phyloP scores from a whole-genome alignment of 2,113 vertebrate genomes.

The Pitta sordida region DNA sequence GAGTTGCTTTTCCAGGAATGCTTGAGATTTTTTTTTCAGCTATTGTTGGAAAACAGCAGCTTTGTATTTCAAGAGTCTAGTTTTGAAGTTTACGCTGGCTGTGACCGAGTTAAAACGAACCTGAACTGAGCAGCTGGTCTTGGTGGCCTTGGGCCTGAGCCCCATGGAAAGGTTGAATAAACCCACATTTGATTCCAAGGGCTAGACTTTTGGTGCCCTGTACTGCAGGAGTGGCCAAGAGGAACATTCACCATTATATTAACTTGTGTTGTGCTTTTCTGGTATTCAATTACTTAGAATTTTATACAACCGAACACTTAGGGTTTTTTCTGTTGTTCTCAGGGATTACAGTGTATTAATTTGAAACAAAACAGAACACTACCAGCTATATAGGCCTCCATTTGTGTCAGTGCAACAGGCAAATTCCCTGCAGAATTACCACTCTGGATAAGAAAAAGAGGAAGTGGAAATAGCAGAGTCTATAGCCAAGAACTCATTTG shows the following conservation, averaged over 20 bases:
- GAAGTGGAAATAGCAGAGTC: background rate
- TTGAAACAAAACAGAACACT: background rate
- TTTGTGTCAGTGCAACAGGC: background rate
- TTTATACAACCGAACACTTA: background rate
- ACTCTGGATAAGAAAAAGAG: background rate
- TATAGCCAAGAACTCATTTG: background rate
- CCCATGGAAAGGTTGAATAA: background rate
- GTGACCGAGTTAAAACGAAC: background rate
- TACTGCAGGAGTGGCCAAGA: background rate
- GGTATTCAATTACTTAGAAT: background rate
- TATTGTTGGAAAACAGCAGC: background rate
- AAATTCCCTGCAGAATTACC: background rate
- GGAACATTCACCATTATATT: background rate
- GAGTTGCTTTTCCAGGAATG: constrained; percentile 27
- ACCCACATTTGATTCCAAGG: background rate
- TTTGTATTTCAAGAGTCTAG: background rate
- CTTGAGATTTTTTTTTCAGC: background rate
- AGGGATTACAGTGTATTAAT: background rate
- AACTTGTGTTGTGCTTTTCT: background rate
- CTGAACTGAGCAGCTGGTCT: background rate
- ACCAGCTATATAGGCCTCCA: background rate
- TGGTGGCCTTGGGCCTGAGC: background rate
- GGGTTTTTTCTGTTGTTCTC: background rate
- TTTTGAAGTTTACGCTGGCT: background rate
- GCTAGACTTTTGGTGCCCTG: background rate